A percentile compares a stretch with the other conserved stretches of the same genome.
Evolutionary conservation across 2,113 vertebrate species (phyloP).

Genomic region (Ictalurus furcatus): DNA sequence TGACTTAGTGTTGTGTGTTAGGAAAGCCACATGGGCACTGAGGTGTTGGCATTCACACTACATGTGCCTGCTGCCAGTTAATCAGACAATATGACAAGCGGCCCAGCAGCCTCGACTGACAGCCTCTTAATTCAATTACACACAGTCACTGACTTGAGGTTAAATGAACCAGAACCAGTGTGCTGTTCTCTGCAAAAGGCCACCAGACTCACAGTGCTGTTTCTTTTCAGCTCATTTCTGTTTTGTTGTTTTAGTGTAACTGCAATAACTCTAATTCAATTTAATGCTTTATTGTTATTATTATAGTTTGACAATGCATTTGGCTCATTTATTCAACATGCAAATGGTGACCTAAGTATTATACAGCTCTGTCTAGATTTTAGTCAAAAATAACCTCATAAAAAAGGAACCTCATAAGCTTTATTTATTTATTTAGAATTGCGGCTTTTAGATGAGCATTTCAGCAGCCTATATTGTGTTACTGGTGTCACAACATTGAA

Average conservation of each 20-base stretch:
- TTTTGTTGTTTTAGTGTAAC: background rate
- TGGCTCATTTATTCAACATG: background rate
- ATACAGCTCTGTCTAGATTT: background rate
- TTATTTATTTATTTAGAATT: background rate
- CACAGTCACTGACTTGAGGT: constrained; percentile 47
- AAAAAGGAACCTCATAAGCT: too few species aligned
- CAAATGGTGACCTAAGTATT: background rate
- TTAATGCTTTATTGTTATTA: background rate
- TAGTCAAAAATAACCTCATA: background rate
- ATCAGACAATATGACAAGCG: constrained; percentile 39
- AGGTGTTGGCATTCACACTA: constrained; percentile 50
- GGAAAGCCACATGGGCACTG: constrained; percentile 27
- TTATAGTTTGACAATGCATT: background rate
- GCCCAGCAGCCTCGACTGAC: constrained; percentile 31
- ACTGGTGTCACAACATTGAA: background rate
- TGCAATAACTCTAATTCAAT: background rate
- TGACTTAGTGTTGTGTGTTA: constrained; percentile 29
- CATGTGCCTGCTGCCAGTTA: constrained; percentile 36
- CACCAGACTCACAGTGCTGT: constrained; percentile 17
- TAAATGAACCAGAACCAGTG: constrained; percentile 58
- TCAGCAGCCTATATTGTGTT: background rate
- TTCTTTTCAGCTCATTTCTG: background rate
- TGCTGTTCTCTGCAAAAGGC: constrained; percentile 38
- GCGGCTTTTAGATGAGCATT: background rate
- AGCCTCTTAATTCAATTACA: constrained; percentile 58